Evolutionary conservation across 2,797 vertebrate genomes (phyloP).

Genomic region (Anguilla pacifica): DNA sequence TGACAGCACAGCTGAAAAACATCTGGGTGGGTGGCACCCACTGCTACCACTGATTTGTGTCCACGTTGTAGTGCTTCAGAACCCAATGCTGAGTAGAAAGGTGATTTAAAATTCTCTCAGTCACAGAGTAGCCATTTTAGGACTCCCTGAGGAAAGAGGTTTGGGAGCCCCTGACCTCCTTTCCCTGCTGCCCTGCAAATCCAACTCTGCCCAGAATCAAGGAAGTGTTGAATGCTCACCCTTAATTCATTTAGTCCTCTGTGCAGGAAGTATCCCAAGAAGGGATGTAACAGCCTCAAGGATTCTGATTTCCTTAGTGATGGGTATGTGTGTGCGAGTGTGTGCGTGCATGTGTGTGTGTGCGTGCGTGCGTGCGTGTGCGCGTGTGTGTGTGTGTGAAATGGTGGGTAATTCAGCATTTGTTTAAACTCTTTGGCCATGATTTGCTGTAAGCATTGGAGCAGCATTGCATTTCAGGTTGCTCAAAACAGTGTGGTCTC

Average conservation of each 20-base stretch:
- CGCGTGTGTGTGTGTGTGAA: neutral
- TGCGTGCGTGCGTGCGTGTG: no score
- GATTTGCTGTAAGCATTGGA: neutral
- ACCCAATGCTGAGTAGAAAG: neutral
- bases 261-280: no score
- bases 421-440: neutral
- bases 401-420: neutral
- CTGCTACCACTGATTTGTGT: neutral
- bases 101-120: neutral
- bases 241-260: no score
- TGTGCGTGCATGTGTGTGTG: no score
- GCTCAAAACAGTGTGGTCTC: neutral
- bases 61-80: neutral
- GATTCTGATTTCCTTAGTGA: no score
- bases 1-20: neutral
- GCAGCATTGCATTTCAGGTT: neutral
- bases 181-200: neutral
- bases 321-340: no score
- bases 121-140: neutral
- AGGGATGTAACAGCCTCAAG: no score
- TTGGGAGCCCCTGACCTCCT: neutral
- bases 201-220: neutral
- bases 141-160: neutral
- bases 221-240: neutral
- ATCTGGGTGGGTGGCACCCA: neutral